These are phyloP conservation scores for Cryptosula pallasiana DNA, from an alignment of 2,888 invertebrate genomes.

Conservation along the genomic window DNA sequence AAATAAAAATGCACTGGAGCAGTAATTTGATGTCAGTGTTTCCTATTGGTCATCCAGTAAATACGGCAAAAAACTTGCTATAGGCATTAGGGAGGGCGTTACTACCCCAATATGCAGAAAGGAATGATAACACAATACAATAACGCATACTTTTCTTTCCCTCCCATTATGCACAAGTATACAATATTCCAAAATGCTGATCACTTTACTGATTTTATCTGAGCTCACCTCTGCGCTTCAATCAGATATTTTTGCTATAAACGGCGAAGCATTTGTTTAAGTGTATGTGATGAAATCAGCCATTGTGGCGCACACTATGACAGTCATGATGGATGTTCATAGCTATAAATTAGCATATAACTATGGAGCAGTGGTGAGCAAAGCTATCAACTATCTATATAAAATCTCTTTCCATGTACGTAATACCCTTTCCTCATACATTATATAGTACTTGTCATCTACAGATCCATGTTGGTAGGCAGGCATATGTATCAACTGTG, in stretches of 20 bases:
- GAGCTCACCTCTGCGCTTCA: not conserved
- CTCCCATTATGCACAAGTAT: no score
- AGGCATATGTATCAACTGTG: not conserved
- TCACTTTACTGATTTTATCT: slow-evolving; percentile 5
- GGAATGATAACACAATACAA: no score
- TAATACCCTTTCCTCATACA: not conserved
- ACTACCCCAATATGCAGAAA: no score
- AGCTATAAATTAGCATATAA: slow-evolving; percentile 20
- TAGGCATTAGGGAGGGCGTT: no score
- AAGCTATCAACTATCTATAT: not conserved
- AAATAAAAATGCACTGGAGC: no score
- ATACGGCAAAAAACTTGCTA: no score
- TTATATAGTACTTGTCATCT: slow-evolving; percentile 8
- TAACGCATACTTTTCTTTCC: no score
- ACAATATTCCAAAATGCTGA: not conserved
- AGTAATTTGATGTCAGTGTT: no score
- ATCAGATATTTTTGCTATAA: slow-evolving; percentile 16
- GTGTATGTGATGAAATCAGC: not conserved
- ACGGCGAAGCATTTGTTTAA: not conserved
- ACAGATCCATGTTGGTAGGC: not conserved
- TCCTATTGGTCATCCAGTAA: no score
- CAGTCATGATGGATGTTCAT: slow-evolving; percentile 5
- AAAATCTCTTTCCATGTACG: not conserved
- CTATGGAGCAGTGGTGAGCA: not conserved
- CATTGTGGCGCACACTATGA: not conserved